These are phyloP conservation scores for Scaptomyza parva DNA, from an alignment of 2,888 invertebrate species.

Conservation along the genomic window DNA sequence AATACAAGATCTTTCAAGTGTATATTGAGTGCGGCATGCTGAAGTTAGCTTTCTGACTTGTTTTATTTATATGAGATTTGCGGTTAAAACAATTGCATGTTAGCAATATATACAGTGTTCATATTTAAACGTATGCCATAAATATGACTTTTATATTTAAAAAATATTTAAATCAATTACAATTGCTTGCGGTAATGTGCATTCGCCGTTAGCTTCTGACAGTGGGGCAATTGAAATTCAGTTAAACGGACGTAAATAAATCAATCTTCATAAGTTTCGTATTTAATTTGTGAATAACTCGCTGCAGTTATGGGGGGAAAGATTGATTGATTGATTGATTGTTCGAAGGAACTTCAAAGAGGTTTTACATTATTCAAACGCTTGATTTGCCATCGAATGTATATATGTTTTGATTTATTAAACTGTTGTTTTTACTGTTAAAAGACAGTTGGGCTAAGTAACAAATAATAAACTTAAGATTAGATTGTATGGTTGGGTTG, in stretches of 20 bases:
- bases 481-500: conserved; percentile 48
- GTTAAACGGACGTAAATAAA: neutral
- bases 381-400: conserved; percentile 4
- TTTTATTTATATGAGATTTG: conserved; percentile 4
- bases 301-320: conserved; percentile 30
- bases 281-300: conserved; percentile 42
- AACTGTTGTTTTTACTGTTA: conserved; percentile 9
- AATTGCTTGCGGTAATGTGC: neutral
- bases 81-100: conserved; percentile 14
- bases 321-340: conserved; percentile 67
- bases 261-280: conserved; percentile 55
- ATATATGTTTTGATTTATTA: conserved; percentile 53
- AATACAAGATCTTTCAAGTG: too few relatives aligned
- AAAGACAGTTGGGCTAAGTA: conserved; percentile 8
- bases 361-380: conserved; percentile 20
- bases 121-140: neutral
- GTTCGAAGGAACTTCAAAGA: conserved; percentile 18
- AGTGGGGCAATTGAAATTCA: neutral
- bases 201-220: conserved; percentile 11
- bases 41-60: too few relatives aligned
- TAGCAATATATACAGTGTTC: too few relatives aligned
- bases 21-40: too few relatives aligned
- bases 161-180: conserved; percentile 25
- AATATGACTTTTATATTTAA: neutral
- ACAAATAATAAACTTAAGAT: conserved; percentile 18